Conservation (phyloP, 2,888 invertebrate species). For the Ophion ventricosus region DNA sequence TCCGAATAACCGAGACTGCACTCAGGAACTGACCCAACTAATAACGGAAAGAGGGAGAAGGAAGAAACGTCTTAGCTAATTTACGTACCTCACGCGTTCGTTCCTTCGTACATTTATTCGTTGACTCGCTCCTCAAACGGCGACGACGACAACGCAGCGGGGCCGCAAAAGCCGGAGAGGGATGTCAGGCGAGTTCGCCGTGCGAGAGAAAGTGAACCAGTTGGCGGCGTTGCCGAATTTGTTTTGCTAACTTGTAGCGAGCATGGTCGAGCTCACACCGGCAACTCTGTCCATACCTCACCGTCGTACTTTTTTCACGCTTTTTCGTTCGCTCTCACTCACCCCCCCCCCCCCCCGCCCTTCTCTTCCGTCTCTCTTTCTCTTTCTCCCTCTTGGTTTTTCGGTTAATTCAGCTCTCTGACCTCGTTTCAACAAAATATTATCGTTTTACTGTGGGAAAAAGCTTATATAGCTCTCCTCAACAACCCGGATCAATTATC, state of each 20-base stretch:
- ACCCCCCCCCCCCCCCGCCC: too few relatives aligned
- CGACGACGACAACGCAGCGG: not conserved
- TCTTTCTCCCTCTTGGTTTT: slow-evolving; percentile 37
- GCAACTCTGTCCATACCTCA: slow-evolving; percentile 68
- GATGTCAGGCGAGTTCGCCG: slow-evolving; percentile 72
- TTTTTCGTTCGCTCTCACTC: slow-evolving; percentile 54
- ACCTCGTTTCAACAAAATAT: slow-evolving; percentile 44
- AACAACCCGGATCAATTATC: not conserved
- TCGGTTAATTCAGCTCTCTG: slow-evolving; percentile 57
- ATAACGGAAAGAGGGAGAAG: not conserved
- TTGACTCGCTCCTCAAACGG: slow-evolving; percentile 11
- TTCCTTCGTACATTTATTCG: slow-evolving; percentile 27
- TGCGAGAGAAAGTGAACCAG: slow-evolving; percentile 82
- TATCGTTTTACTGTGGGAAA: slow-evolving; percentile 49
- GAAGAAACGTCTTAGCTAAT: not conserved
- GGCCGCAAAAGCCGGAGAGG: slow-evolving; percentile 63
- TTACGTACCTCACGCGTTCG: slow-evolving; percentile 32
- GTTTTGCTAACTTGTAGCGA: slow-evolving; percentile 67
- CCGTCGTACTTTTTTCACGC: slow-evolving; percentile 19
- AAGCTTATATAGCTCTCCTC: slow-evolving; percentile 8
- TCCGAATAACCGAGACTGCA: too few relatives aligned
- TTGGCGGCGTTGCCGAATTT: slow-evolving; percentile 81
- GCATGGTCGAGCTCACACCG: slow-evolving; percentile 56
- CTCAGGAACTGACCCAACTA: not conserved
- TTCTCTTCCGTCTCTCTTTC: slow-evolving; percentile 31